These are phyloP conservation scores for Triplophysa siluroides DNA, from an alignment of 2,113 vertebrate genomes.

Conservation along the genomic window DNA sequence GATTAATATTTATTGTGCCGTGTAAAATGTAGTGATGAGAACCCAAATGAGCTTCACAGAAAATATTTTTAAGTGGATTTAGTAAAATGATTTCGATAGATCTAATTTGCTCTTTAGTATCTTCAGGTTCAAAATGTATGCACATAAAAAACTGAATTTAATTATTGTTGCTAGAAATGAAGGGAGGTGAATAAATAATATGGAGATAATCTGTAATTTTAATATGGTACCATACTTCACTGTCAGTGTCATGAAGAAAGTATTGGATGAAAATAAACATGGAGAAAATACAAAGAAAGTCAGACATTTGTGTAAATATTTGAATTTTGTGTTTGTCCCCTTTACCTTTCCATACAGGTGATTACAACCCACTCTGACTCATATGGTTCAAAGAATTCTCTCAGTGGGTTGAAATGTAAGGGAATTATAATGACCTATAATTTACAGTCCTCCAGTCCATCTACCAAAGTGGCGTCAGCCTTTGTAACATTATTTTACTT, in stretches of 20 bases:
- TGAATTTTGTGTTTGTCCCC: too few species aligned
- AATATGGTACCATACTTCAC: not conserved
- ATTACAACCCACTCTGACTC: not conserved
- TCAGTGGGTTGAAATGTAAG: conserved; percentile 25
- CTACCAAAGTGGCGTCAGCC: not conserved
- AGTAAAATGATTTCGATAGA: not conserved
- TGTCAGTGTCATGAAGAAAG: not conserved
- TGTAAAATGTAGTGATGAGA: not conserved
- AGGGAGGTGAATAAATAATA: not conserved
- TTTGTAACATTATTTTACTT: conserved; percentile 8
- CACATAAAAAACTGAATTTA: not conserved
- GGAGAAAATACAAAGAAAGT: not conserved
- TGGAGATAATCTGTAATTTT: not conserved
- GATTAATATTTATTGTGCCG: not conserved
- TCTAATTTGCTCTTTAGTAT: conserved; percentile 3
- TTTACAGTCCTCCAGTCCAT: not conserved
- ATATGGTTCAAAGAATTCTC: conserved; percentile 2
- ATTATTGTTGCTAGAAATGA: not conserved
- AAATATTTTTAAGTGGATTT: not conserved
- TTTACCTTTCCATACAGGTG: not conserved
- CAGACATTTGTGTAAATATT: too few species aligned
- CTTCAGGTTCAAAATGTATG: not conserved
- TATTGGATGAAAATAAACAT: not conserved
- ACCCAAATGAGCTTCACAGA: not conserved
- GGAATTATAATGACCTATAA: conserved; percentile 25